Evolutionary conservation across 2,113 vertebrate species (phyloP).

Genomic region (Lathamus discolor): DNA sequence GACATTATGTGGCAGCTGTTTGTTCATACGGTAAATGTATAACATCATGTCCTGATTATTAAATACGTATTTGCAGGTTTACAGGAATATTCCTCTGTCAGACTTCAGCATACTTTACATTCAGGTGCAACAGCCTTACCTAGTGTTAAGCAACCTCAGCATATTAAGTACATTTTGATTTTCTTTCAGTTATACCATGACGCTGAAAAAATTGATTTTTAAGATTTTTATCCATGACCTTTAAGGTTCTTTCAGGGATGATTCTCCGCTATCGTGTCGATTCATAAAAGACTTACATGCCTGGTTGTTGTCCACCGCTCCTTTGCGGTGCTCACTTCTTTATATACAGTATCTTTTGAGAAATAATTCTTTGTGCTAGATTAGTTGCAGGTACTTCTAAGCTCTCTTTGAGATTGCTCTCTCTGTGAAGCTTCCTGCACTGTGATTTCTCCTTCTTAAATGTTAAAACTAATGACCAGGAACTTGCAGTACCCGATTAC

Average conservation of each 20-base stretch:
- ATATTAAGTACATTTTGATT: conserved; percentile 74
- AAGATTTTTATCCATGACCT: conserved; percentile 56
- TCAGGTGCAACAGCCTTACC: conserved; percentile 56
- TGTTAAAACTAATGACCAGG: not conserved
- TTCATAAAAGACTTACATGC: not conserved
- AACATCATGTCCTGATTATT: conserved; percentile 44
- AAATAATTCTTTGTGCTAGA: conserved; percentile 2
- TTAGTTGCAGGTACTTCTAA: not conserved
- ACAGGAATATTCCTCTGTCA: conserved; percentile 48
- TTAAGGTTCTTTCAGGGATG: conserved; percentile 26
- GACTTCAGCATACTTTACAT: conserved; percentile 53
- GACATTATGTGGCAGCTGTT: conserved; percentile 40
- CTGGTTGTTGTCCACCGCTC: not conserved
- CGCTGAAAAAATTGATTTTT: conserved; percentile 47
- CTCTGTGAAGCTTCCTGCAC: not conserved
- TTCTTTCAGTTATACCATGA: conserved; percentile 53
- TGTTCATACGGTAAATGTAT: conserved; percentile 39
- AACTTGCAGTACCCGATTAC: not conserved
- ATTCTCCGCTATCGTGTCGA: conserved; percentile 33
- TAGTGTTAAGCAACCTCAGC: conserved; percentile 58
- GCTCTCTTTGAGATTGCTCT: not conserved
- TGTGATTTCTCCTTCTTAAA: not conserved
- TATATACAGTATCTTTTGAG: not conserved
- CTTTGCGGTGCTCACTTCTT: not conserved
- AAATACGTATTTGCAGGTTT: conserved; percentile 47